A percentile compares a stretch with the other conserved stretches of the same genome.
phyloP scores from a whole-genome alignment of 1,140 invertebrate genomes.

The Cydia pomonella region DNA sequence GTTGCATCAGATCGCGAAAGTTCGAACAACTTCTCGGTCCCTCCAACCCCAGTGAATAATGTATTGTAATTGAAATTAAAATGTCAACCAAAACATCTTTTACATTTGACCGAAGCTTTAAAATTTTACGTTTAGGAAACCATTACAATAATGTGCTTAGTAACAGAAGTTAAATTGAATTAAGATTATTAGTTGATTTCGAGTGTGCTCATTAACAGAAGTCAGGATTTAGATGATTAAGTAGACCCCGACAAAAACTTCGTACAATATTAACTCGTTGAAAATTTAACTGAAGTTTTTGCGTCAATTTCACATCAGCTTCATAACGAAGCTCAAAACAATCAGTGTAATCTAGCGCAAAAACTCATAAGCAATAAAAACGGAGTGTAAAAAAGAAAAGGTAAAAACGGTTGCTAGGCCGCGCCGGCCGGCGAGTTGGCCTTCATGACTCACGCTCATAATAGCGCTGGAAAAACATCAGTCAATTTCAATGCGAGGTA shows the following conservation, averaged over 20 bases:
- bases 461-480: not conserved
- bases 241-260: not conserved
- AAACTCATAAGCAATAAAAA: conserved; percentile 45
- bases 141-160: not conserved
- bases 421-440: conserved; percentile 68
- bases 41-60: not conserved
- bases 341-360: conserved; percentile 41
- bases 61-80: conserved; percentile 7
- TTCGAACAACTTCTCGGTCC: conserved; percentile 1
- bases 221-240: not conserved
- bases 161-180: too few relatives aligned
- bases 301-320: not conserved
- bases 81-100: conserved; percentile 1
- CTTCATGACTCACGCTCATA: conserved; percentile 46
- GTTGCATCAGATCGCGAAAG: conserved; percentile 24
- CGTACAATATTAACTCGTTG: not conserved
- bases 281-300: not conserved
- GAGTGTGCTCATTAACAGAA: not conserved
- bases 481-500: not conserved
- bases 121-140: not conserved
- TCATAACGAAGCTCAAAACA: conserved; percentile 6
- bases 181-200: too few relatives aligned
- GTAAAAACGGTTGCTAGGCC: conserved; percentile 62
- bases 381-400: conserved; percentile 56
- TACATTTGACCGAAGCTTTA: not conserved